A percentile compares a stretch with the other conserved stretches of the same genome.
phyloP scores from a whole-genome alignment of 2,113 vertebrate genomes.

The Rhinolophus ferrumequinum region DNA sequence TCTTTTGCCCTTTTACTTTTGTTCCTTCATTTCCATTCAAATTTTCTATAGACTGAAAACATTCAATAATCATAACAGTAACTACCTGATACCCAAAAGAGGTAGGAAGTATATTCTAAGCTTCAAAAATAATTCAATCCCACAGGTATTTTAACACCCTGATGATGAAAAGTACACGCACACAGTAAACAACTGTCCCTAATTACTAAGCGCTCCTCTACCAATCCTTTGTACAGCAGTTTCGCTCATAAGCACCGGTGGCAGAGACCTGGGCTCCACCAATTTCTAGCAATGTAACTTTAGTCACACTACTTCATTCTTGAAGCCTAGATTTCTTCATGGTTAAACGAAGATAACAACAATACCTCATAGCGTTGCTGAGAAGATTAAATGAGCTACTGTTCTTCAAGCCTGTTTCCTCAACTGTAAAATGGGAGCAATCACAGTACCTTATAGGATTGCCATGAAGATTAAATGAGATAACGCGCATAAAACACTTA shows the following conservation, averaged over 20 bases:
- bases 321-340: not conserved
- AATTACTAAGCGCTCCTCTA: not conserved
- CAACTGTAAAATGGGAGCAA: not conserved
- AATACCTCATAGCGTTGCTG: not conserved
- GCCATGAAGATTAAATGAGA: constrained; percentile 19
- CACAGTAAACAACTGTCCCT: not conserved
- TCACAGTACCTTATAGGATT: not conserved
- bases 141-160: not conserved
- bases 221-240: not conserved
- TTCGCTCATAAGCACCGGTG: not conserved
- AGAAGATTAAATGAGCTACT: constrained; percentile 53
- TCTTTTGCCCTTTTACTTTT: not conserved
- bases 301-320: constrained; percentile 23
- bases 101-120: not conserved
- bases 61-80: constrained; percentile 34
- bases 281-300: not conserved
- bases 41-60: constrained; percentile 20
- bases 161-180: not conserved
- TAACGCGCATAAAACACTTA: constrained; percentile 25
- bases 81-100: not conserved
- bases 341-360: not conserved
- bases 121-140: not conserved
- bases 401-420: constrained; percentile 45
- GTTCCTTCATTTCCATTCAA: not conserved
- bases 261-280: not conserved